phyloP scores from a whole-genome alignment of 2,113 vertebrate genomes.

The Oenanthe melanoleuca region DNA sequence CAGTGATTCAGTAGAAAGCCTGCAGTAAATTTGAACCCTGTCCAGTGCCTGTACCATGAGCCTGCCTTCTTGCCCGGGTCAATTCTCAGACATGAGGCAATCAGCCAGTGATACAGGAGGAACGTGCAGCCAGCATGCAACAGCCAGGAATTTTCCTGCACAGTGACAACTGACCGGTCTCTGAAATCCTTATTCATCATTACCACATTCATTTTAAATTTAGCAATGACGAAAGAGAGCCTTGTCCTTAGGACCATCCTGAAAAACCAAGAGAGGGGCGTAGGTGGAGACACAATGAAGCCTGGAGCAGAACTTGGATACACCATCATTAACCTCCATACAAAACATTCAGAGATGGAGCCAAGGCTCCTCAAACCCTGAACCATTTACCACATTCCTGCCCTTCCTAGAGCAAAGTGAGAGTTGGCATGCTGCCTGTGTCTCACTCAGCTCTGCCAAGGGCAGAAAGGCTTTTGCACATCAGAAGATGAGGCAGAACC shows the following conservation, averaged over 20 bases:
- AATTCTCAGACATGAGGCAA: background rate
- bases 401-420: background rate
- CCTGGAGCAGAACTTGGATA: background rate
- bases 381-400: background rate
- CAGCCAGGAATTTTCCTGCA: background rate
- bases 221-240: background rate
- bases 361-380: background rate
- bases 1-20: background rate
- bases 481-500: conserved; percentile 51
- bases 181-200: background rate
- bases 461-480: conserved; percentile 33
- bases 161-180: background rate
- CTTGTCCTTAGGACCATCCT: background rate
- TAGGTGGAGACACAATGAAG: background rate
- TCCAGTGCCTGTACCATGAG: background rate
- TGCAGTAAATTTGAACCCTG: background rate
- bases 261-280: background rate
- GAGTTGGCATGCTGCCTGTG: background rate
- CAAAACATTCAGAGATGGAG: background rate
- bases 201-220: background rate
- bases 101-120: background rate
- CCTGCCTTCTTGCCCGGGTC: background rate
- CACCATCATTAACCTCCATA: background rate
- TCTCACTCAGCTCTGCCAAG: background rate
- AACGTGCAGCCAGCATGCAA: background rate